Percentiles rank a stretch among this genome's conserved stretches.
phyloP scores from a whole-genome alignment of 2,113 vertebrate species.

The Heteronetta atricapilla region DNA sequence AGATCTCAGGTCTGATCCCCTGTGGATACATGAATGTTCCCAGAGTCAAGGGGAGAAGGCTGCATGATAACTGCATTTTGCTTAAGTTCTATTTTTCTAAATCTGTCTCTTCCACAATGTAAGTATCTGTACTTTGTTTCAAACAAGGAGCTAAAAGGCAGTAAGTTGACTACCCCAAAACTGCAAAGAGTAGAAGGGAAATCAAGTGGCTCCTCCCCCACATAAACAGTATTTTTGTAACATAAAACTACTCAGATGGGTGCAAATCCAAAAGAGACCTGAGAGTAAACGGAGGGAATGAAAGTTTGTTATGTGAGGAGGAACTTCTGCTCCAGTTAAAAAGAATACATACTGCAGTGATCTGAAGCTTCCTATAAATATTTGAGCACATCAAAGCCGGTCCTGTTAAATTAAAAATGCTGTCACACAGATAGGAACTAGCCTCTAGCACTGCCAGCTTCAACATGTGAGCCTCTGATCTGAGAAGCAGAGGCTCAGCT shows the following conservation, averaged over 20 bases:
- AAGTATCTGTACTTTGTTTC: background rate
- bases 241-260: constrained; percentile 16
- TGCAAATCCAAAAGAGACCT: constrained; percentile 58
- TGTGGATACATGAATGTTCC: background rate
- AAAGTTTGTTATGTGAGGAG: constrained; percentile 60
- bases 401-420: constrained; percentile 87
- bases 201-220: background rate
- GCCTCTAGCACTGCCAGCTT: constrained; percentile 88
- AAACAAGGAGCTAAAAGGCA: background rate
- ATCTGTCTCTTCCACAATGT: fast-evolving
- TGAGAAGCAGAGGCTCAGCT: constrained; percentile 71
- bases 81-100: background rate
- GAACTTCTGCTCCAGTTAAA: constrained; percentile 75
- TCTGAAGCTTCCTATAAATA: constrained; percentile 86
- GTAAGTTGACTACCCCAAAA: background rate
- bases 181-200: background rate
- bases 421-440: constrained; percentile 88
- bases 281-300: constrained; percentile 70
- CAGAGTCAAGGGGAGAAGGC: fast-evolving
- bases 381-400: constrained; percentile 85
- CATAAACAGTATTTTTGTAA: background rate
- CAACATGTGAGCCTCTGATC: constrained; percentile 85
- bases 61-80: fast-evolving
- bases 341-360: constrained; percentile 74
- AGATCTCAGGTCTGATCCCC: background rate